Base-by-base conservation (phyloP, 2,113 vertebrate genomes). In the Turdus rufiventris region DNA sequence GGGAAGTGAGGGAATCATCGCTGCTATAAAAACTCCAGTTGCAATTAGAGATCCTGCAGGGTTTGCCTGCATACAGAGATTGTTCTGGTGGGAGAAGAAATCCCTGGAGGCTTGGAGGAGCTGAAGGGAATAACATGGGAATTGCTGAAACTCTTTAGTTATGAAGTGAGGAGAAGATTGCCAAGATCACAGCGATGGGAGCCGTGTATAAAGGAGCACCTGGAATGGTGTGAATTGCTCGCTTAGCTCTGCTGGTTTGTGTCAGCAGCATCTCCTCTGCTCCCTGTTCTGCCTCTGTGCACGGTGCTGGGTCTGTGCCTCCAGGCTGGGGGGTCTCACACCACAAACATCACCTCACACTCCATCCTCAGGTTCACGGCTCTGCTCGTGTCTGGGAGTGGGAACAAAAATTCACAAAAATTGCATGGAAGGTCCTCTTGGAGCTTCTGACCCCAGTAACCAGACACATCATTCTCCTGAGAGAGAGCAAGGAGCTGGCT, bases 201-300 rank as follows among this genome's bases (percentile, higher is more conserved):
- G 16, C 21, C 12, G 4, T 0, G 1, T 24, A 6, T 28, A n/a
- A 25, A 43, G 57, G 72, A 83, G 33, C 17, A 4, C 29, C 75
- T 63, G 2, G 72, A 83, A 63, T 12, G 1, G 9, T 51, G 58
- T 38, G 43, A 72, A 65, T 51, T 45, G 34, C 28, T 83, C 38
- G 25, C 26, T 68, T 26, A 50, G 25, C 29, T 67, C 51, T 42
- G 38, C 42, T 56, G 40, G 6, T 79, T 67, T 47, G 17, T 63
- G 43, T 60, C 58, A 68, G n/a, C n/a, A 14, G 0, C 4, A 9
- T 16, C 24, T 66, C 20, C 25, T 28, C 26, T 1, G 1, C 2
- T 36, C 45, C 73, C 47, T 78, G 45, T 45, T 36, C 82, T 88
- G 53, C 28, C 34, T 9, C 26, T 34, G 38, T 36, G 42, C 33